These are phyloP conservation scores for Brenthis ino DNA, from an alignment of 2,888 invertebrate genomes.

Conservation along the genomic window DNA sequence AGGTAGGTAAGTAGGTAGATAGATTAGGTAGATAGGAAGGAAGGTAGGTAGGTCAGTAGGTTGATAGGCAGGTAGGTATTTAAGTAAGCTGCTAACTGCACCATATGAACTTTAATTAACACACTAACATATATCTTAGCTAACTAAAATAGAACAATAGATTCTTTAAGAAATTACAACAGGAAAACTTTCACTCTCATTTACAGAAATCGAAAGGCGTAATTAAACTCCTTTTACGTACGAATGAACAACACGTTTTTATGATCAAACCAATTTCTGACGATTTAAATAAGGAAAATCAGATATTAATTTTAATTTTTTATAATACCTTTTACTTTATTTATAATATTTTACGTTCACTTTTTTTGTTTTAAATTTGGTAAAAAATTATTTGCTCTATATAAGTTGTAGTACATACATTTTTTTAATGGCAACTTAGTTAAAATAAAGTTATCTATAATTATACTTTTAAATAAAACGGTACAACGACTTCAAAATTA, in stretches of 20 bases:
- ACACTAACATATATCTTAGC: too few relatives aligned
- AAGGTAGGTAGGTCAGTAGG: not conserved
- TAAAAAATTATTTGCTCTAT: too few relatives aligned
- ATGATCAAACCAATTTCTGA: constrained; percentile 1
- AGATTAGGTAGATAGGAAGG: not conserved
- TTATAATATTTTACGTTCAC: not conserved
- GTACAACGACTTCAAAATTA: too few relatives aligned
- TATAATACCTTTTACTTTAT: not conserved
- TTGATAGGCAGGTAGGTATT: not conserved
- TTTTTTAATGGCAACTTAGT: too few relatives aligned
- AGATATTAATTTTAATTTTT: constrained; percentile 6
- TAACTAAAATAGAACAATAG: constrained; percentile 6
- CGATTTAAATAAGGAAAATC: constrained; percentile 16
- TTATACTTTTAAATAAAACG: too few relatives aligned
- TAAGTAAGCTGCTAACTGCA: too few relatives aligned
- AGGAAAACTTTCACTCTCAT: constrained; percentile 25
- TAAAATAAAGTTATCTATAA: too few relatives aligned
- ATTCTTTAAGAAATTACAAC: constrained; percentile 2
- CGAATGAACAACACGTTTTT: constrained; percentile 14
- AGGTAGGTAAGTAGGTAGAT: not conserved
- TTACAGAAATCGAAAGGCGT: constrained; percentile 17
- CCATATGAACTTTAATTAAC: too few relatives aligned
- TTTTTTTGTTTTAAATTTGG: too few relatives aligned
- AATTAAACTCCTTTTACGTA: constrained; percentile 20
- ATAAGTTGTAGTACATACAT: too few relatives aligned